phyloP scores from a whole-genome alignment of 1,140 invertebrate genomes.

The Pachypsylla venusta region DNA sequence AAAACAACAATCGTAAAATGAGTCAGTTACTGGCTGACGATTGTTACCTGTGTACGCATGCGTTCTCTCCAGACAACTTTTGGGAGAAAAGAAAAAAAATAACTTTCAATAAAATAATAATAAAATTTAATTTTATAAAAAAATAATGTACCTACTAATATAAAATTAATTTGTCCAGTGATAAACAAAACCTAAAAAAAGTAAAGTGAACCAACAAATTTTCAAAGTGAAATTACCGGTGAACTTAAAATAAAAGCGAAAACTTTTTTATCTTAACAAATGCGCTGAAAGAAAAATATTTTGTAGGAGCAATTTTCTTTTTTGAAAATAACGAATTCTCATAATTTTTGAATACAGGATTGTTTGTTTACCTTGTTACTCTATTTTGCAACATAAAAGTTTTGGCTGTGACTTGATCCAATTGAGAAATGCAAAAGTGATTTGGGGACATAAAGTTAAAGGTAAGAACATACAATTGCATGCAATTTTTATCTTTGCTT shows the following conservation, averaged over 20 bases:
- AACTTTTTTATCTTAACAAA: not conserved
- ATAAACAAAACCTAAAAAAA: too few species aligned
- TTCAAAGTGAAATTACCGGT: too few species aligned
- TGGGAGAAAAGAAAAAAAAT: not conserved
- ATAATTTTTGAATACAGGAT: not conserved
- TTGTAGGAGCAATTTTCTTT: not conserved
- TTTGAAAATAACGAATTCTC: not conserved
- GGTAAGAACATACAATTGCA: too few species aligned
- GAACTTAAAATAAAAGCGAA: not conserved
- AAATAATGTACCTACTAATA: not conserved
- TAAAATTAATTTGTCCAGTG: conserved; percentile 3
- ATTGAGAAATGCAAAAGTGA: too few species aligned
- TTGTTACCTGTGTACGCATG: conserved; percentile 6
- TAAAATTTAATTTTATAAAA: not conserved
- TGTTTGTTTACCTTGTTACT: not conserved
- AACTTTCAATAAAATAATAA: too few species aligned
- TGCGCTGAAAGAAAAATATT: not conserved
- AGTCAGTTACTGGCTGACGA: conserved; percentile 3
- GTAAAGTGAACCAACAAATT: too few species aligned
- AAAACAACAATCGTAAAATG: conserved; percentile 5
- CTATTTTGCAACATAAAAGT: too few species aligned
- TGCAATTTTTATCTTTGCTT: too few species aligned
- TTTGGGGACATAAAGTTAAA: too few species aligned
- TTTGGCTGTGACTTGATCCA: too few species aligned
- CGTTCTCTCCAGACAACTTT: conserved; percentile 6